Evolutionary conservation across 2,888 invertebrate genomes (phyloP), one percentile per base, ranked within the genome.

Genomic region (Xestia ashworthii): DNA sequence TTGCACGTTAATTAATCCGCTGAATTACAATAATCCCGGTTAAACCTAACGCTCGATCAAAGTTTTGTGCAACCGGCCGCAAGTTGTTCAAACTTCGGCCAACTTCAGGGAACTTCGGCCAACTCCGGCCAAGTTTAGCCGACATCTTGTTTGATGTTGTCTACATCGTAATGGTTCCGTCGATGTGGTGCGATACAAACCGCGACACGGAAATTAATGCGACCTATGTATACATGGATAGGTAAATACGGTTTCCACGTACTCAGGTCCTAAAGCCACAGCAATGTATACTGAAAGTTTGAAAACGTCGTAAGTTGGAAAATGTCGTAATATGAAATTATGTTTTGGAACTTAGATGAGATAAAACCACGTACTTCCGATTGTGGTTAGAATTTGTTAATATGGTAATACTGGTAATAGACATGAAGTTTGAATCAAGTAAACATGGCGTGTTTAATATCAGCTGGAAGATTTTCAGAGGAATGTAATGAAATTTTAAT

Each of bases 171-270:
- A 93, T 92, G 92, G 88, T 90, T 88, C 85, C 89, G 81, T 80
- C 86, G 90, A 87, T 84, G 87, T 75, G 87, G 86, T 88, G 65
- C 58, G 75, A 83, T 87, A 83, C 83, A 80, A 89, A 91, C 93
- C 92, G 80, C 92, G 80, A 76, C 68, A 84, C 88, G 92, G 91
- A 92, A 90, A 93, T 93, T 93, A 91, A 91, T 90, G 90, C 86
- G 82, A 85, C 89, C 87, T 82, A 82, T 67, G 84, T 78, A 79
- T 71, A 86, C 78, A 82, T 55, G 69, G 71, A 74, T 81, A 41
- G 71, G 69, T 82, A 76, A 76, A 72, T 85, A 82, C 58, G 50
- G 55, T 58, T 44, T 41, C 48, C 58, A 46, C 69, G 50, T 72
- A 67, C 73, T 41, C 66, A 50, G 38, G 68, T 74, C 66, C 60